Evolutionary conservation across 2,888 invertebrate genomes (phyloP), one percentile per base, ranked within the genome.

Genomic region (Lasioglossum oenotherae): DNA sequence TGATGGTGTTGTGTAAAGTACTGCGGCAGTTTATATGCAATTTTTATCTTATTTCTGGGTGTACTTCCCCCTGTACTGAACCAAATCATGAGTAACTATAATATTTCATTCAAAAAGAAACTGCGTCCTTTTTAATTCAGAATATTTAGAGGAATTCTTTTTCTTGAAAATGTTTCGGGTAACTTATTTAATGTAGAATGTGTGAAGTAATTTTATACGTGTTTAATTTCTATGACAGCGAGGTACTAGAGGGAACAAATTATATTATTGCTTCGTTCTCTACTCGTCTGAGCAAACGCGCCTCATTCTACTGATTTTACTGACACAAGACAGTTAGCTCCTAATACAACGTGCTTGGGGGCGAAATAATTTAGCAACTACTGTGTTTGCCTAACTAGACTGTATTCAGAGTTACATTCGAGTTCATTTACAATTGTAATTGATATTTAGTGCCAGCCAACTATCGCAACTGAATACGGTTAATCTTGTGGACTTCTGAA

Each of bases 341-440:
- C 64, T 64, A 31, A 64, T 64, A 64, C 31, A 64, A 31, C 64
- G 31, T 64, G 31, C 64, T 64, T 31, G 31, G 64, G 31, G 64
- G 64, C 64, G 64, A 64, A 64, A 64, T 64, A 64, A 64, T 64
- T 64, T 64, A 64, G 64, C 64, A 64, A 64, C 64, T 64, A 64
- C 64, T 31, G 6, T 64, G 64, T 64, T 64, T 64, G 64, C 64
- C 31, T 64, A 64, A 64, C 64, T 64, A 64, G 64, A 64, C 64
- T 31, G 31, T 64, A 64, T 64, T 64, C 64, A 64, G 64, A 64
- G 64, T 64, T 64, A 64, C 27, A 64, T 64, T 31, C 8, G 64
- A 64, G 31, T 64, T 64, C 64, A 64, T 64, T 64, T 64, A 64
- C 64, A 64, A 64, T 64, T 64, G 64, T 64, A 64, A 64, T 64